phyloP scores from a whole-genome alignment of 2,797 vertebrate species.

The Anisognathus igniventris region DNA sequence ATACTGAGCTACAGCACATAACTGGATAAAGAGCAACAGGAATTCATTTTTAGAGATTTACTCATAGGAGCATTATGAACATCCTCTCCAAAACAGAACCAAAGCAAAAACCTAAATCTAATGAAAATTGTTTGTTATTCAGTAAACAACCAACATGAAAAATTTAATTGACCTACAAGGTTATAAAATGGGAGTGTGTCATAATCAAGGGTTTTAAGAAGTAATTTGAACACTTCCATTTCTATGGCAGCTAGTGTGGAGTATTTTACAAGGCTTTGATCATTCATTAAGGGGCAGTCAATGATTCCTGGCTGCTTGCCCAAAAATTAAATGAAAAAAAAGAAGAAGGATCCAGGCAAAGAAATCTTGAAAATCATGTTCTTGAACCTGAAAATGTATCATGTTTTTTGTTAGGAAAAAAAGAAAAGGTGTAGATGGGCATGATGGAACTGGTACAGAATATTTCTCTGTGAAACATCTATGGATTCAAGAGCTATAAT shows the following conservation, averaged over 20 bases:
- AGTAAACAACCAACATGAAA: neutral
- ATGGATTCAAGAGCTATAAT: neutral
- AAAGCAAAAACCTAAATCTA: neutral
- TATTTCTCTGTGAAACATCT: neutral
- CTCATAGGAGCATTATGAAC: neutral
- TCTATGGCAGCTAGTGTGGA: neutral
- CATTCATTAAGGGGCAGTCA: neutral
- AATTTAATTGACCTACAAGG: neutral
- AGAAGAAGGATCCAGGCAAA: neutral
- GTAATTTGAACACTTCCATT: neutral
- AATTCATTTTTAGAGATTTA: neutral
- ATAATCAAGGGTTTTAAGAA: neutral
- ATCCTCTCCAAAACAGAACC: neutral
- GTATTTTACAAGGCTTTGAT: neutral
- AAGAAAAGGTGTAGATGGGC: neutral
- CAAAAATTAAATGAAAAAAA: neutral
- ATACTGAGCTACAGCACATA: neutral
- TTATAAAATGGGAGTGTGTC: neutral
- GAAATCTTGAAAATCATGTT: neutral
- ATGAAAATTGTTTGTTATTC: neutral
- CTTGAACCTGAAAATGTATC: neutral
- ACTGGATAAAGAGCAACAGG: neutral
- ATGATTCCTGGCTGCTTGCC: neutral
- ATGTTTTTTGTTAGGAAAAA: neutral
- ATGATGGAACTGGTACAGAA: neutral